These are phyloP conservation scores for Temnothorax unifasciatus DNA, from an alignment of 2,888 invertebrate species.

Conservation along the genomic window DNA sequence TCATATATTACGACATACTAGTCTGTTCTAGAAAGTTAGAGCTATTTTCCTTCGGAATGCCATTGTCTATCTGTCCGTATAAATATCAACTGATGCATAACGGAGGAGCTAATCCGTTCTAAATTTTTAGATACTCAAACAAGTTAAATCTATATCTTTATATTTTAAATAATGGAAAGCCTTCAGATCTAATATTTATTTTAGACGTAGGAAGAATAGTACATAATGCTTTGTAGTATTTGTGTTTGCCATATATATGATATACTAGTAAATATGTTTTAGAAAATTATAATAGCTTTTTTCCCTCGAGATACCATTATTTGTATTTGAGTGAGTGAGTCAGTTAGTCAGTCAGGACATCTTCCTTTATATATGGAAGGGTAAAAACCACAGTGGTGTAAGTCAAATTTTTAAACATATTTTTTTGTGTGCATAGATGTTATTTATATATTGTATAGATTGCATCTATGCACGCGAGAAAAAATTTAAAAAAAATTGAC, in stretches of 20 bases:
- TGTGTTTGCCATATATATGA: too few species aligned
- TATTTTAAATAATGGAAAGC: background rate
- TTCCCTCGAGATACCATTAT: background rate
- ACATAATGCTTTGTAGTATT: too few species aligned
- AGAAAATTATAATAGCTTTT: background rate
- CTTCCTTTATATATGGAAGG: too few species aligned
- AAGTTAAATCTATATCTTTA: background rate
- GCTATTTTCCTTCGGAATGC: background rate
- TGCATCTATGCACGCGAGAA: too few species aligned
- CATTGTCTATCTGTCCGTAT: background rate
- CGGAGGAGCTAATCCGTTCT: background rate
- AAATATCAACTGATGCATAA: background rate
- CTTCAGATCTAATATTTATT: slow-evolving; percentile 40
- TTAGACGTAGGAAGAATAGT: slow-evolving; percentile 67
- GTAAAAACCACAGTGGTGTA: too few species aligned
- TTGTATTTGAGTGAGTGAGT: too few species aligned
- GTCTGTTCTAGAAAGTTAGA: background rate
- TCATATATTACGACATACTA: background rate
- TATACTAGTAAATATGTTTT: too few species aligned
- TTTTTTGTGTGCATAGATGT: too few species aligned
- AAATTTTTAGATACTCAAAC: background rate
- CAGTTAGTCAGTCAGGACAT: too few species aligned
- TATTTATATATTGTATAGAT: too few species aligned
- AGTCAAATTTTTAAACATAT: too few species aligned
- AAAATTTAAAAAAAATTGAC: too few species aligned